Base-by-base conservation (phyloP, 2,797 vertebrate species). In the Mus minutoides region DNA sequence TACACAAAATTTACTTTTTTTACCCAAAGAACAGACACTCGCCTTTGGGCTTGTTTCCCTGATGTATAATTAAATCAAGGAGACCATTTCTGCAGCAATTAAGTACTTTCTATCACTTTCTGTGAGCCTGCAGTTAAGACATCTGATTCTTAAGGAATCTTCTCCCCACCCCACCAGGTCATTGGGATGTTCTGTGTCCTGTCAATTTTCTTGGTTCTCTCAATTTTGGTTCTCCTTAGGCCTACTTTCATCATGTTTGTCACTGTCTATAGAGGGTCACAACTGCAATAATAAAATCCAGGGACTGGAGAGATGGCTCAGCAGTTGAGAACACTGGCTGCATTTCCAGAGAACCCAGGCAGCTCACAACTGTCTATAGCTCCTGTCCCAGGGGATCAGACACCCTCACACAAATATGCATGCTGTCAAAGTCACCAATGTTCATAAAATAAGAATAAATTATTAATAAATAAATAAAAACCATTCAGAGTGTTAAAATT, bases 1-100 rank as follows among this genome's bases (percentile, higher is more conserved):
- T 94, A 92, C 92, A 93, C 19, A 96, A 91, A 96, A 86, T 96
- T 95, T 95, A 49, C 78, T 93, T 92, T 62, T 64, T 92, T 77
- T 96, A 43, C 37, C 83, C 92, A 83, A 73, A 90, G 76, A 93
- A 71, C 31, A 96, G 75, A 37, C 75, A 78, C 78, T 92, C 88
- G 54, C 91, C 90, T 95, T 91, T 80, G 78, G 79, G 78, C 21
- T 26, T 52, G 78, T 34, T 71, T 92, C 26, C 31, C 6, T 80
- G 60, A 6, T 21, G 62, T 62, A 22, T 75, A 64, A 54, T 60
- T 95, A 90, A 96, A 73, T 54, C 49, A 80, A 12, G 58, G 80
- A 90, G n/a, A 54, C 3, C 11, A 79, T 91, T 92, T 95, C 87
- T 91, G 64, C 76, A 49, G 71, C 3, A 82, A 22, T n/a, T 58